Conservation (phyloP, 92 coral and sea anemone genomes). For the Phymanthus crucifer region DNA sequence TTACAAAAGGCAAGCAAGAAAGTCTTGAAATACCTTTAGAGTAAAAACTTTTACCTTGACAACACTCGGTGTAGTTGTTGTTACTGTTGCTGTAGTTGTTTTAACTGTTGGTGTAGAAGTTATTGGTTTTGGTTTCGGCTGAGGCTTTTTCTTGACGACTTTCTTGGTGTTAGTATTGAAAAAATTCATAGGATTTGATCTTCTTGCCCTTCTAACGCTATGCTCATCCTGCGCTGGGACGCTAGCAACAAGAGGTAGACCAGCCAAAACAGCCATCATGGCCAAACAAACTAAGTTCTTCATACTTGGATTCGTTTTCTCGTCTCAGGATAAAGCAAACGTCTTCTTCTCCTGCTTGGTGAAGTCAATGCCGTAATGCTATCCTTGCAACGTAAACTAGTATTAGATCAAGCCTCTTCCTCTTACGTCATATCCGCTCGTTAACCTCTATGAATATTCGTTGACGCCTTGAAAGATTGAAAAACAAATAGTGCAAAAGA, state of each 20-base stretch:
- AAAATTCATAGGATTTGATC: background rate
- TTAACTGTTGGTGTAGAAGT: background rate
- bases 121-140: background rate
- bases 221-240: background rate
- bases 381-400: background rate
- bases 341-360: background rate
- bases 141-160: background rate
- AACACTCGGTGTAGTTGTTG: constrained; percentile 1
- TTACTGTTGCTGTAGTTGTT: background rate
- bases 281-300: background rate
- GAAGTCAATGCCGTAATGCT: background rate
- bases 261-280: background rate
- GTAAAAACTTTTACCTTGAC: background rate
- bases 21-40: background rate
- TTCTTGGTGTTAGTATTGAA: background rate
- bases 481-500: background rate
- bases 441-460: background rate
- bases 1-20: too few species aligned
- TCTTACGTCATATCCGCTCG: constrained; percentile 30
- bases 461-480: background rate
- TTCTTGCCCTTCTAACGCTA: background rate
- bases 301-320: background rate
- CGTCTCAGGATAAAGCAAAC: background rate
- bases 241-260: background rate
- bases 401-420: too few species aligned